These are phyloP conservation scores for Candidula unifasciata DNA, from an alignment of 2,888 invertebrate genomes.

Conservation along the genomic window DNA sequence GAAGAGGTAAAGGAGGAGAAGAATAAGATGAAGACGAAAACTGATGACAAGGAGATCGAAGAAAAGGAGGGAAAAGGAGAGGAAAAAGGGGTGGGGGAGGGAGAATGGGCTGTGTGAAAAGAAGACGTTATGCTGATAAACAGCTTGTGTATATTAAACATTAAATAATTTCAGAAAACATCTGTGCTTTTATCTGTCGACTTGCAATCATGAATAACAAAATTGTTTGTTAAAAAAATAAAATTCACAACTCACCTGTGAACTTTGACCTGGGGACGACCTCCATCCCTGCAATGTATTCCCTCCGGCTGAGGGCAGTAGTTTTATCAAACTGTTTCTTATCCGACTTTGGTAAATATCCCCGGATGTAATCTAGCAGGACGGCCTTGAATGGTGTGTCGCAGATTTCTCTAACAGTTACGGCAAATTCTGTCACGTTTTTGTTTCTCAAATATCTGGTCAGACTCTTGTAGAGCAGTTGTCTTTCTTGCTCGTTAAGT, in stretches of 20 bases:
- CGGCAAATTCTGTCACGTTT: constrained; percentile 59
- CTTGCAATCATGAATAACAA: background rate
- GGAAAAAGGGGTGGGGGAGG: too few relatives aligned
- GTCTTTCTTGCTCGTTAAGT: constrained; percentile 61
- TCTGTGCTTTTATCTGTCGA: too few relatives aligned
- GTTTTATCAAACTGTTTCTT: constrained; percentile 45
- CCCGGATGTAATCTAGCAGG: constrained; percentile 48
- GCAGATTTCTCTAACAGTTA: constrained; percentile 48
- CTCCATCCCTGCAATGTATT: background rate
- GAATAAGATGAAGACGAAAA: too few relatives aligned
- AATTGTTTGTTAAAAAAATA: background rate
- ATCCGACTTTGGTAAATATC: constrained; percentile 39
- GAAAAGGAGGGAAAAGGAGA: too few relatives aligned
- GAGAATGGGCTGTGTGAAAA: too few relatives aligned
- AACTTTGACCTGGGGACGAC: background rate
- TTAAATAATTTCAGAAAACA: too few relatives aligned
- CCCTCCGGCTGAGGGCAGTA: background rate
- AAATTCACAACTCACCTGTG: background rate
- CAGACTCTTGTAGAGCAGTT: constrained; percentile 63
- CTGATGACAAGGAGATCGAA: too few relatives aligned
- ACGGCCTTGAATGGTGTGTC: constrained; percentile 38
- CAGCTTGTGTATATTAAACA: too few relatives aligned
- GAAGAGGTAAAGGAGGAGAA: too few relatives aligned
- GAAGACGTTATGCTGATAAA: too few relatives aligned
- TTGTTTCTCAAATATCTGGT: constrained; percentile 60